phyloP scores from a whole-genome alignment of 2,888 invertebrate species.

The Eupithecia pulchellata region DNA sequence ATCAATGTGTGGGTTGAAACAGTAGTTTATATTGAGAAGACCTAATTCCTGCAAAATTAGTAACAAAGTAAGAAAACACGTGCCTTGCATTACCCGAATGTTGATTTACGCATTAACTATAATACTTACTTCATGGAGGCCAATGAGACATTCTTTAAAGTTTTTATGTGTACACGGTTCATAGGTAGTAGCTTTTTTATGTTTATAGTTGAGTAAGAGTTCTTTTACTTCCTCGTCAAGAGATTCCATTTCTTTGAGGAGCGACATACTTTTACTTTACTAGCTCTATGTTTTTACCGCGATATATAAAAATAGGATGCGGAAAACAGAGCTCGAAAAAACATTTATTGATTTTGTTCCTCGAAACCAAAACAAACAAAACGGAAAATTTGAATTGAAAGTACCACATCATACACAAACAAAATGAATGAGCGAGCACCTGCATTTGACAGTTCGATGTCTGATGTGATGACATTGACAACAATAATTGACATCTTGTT shows the following conservation, averaged over 20 bases:
- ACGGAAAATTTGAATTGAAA: not conserved
- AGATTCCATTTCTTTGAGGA: constrained; percentile 54
- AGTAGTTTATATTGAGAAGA: constrained; percentile 69
- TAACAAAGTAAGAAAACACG: not conserved
- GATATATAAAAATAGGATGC: not conserved
- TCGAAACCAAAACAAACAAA: constrained; percentile 1
- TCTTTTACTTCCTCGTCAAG: constrained; percentile 79
- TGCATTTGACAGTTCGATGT: too few species aligned
- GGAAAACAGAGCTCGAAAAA: not conserved
- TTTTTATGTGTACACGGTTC: constrained; percentile 76
- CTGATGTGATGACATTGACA: too few species aligned
- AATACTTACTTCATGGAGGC: constrained; percentile 68
- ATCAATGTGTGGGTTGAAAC: constrained; percentile 76
- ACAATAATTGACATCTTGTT: too few species aligned
- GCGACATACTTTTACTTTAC: constrained; percentile 51
- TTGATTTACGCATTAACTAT: not conserved
- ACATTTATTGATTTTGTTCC: not conserved
- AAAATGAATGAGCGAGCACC: too few species aligned
- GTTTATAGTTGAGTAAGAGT: constrained; percentile 73
- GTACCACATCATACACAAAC: too few species aligned
- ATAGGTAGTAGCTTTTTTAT: constrained; percentile 71
- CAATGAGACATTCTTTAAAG: constrained; percentile 74
- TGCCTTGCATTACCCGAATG: not conserved
- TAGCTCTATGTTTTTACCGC: too few species aligned
- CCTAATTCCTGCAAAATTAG: constrained; percentile 67